phyloP scores from a whole-genome alignment of 2,888 invertebrate species.

The Camponotus fellah region DNA sequence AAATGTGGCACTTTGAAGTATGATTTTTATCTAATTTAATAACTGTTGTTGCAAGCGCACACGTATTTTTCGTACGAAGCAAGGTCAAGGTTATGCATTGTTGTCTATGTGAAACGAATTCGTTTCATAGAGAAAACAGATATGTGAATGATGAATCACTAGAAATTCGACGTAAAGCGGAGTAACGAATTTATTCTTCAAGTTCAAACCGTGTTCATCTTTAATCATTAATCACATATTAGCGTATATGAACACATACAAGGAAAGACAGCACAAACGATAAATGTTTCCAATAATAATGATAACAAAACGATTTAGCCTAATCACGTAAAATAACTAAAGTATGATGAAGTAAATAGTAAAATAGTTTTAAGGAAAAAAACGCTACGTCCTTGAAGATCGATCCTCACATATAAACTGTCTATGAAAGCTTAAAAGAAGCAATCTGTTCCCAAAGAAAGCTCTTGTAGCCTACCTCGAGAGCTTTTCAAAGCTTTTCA shows the following conservation, averaged over 20 bases:
- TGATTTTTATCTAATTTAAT: neutral
- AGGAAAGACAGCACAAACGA: neutral
- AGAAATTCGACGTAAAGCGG: neutral
- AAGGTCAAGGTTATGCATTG: constrained; percentile 1
- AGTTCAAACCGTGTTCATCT: neutral
- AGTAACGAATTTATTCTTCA: constrained; percentile 1
- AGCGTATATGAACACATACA: neutral
- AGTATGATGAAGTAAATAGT: too few relatives aligned
- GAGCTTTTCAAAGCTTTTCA: too few relatives aligned
- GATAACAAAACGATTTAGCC: neutral
- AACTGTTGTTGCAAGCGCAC: neutral
- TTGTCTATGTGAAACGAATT: neutral
- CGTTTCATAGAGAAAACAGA: neutral
- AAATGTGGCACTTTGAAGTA: neutral
- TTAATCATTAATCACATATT: neutral
- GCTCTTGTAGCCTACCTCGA: too few relatives aligned
- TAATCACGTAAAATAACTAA: neutral
- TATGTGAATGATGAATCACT: neutral
- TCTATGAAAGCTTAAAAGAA: neutral
- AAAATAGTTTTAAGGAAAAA: neutral
- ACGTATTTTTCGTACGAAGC: neutral
- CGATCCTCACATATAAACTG: neutral
- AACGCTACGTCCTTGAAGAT: neutral
- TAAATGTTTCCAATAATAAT: neutral
- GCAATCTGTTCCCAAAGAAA: too few relatives aligned